These are phyloP conservation scores for Zosterops japonicus DNA, from an alignment of 2,113 vertebrate genomes.

Conservation along the genomic window DNA sequence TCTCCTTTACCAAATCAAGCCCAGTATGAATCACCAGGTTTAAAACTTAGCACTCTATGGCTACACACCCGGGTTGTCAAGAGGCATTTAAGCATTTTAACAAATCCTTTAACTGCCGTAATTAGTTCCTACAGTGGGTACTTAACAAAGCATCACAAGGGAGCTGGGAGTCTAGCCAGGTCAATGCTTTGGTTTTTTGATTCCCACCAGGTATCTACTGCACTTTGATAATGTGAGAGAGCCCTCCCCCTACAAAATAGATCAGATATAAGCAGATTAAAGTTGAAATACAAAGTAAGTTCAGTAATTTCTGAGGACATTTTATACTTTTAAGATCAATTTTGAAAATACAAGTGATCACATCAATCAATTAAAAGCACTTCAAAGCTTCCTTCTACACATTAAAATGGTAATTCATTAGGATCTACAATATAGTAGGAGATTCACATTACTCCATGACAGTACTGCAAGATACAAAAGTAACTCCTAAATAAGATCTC, in stretches of 20 bases:
- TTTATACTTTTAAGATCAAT: not conserved
- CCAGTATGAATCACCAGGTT: not conserved
- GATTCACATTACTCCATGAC: not conserved
- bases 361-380: not conserved
- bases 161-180: not conserved
- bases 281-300: not conserved
- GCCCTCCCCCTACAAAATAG: not conserved
- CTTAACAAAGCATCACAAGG: not conserved
- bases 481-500: not conserved
- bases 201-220: not conserved
- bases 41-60: not conserved
- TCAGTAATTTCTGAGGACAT: not conserved
- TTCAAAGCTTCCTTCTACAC: not conserved
- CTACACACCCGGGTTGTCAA: not conserved
- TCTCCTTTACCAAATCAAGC: not conserved
- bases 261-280: not conserved
- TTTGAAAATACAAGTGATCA: not conserved
- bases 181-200: not conserved
- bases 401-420: not conserved
- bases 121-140: not conserved
- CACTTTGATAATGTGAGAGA: not conserved
- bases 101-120: not conserved
- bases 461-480: not conserved
- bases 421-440: not conserved
- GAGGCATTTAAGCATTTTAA: conserved; percentile 9